Evolutionary conservation across 1,140 invertebrate genomes (phyloP).

Genomic region (Macrobrachium rosenbergii): DNA sequence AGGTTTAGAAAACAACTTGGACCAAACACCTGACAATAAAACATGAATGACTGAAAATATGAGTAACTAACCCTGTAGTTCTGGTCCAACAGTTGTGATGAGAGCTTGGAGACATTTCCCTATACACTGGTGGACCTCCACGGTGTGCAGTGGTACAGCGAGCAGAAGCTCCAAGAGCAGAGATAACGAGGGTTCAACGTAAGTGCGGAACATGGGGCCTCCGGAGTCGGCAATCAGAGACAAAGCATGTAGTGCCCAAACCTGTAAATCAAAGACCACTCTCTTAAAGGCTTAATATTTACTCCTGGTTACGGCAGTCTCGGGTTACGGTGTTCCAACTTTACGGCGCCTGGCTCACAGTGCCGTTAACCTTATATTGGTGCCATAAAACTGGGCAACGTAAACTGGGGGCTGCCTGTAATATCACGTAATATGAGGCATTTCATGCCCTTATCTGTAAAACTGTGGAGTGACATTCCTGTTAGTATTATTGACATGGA

Average conservation of each 20-base stretch:
- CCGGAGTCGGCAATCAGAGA: constrained; percentile 97
- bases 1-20: background rate
- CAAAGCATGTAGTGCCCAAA: constrained; percentile 96
- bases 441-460: too few species aligned
- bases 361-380: too few species aligned
- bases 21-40: constrained; percentile 57
- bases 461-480: too few species aligned
- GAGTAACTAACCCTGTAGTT: constrained; percentile 96
- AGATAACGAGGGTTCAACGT: constrained; percentile 94
- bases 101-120: constrained; percentile 93
- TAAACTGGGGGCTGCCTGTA: too few species aligned
- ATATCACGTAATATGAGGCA: too few species aligned
- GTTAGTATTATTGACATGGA: too few species aligned
- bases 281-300: constrained; percentile 9
- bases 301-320: too few species aligned
- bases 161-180: constrained; percentile 91
- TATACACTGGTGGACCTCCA: constrained; percentile 95
- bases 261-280: too few species aligned
- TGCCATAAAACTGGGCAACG: too few species aligned
- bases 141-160: constrained; percentile 87
- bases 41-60: too few species aligned
- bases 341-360: too few species aligned
- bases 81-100: constrained; percentile 98
- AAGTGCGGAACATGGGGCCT: constrained; percentile 97
- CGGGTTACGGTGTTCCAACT: too few species aligned